Percentiles rank a stretch among this genome's conserved stretches.
phyloP scores from a whole-genome alignment of 2,113 vertebrate genomes.

The Enhydra lutris region DNA sequence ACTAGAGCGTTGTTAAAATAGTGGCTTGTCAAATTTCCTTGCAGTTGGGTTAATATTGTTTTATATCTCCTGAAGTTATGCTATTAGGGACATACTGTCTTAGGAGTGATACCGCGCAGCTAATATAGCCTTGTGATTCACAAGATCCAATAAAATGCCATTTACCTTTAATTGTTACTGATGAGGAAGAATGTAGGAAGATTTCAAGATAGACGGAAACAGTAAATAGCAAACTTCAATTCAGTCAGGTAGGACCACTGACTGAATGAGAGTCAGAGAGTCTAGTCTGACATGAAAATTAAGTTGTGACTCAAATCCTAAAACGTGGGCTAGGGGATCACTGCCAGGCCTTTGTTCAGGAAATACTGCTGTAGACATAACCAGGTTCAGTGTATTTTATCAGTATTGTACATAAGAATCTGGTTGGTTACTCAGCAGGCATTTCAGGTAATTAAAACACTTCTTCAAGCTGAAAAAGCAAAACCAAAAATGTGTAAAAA shows the following conservation, averaged over 20 bases:
- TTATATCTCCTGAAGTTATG: not conserved
- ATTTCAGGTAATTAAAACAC: conserved; percentile 43
- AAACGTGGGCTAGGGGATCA: not conserved
- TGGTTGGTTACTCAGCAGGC: not conserved
- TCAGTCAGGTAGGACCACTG: not conserved
- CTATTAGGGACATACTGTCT: not conserved
- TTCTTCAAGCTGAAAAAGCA: conserved; percentile 13
- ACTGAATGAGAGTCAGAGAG: not conserved
- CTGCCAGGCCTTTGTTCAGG: not conserved
- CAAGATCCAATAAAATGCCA: not conserved
- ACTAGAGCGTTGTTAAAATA: not conserved
- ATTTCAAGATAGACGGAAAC: not conserved
- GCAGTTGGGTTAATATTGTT: not conserved
- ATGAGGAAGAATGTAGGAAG: not conserved
- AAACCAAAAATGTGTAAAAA: conserved; percentile 6
- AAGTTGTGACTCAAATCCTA: not conserved
- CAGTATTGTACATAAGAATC: not conserved
- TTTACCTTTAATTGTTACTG: not conserved
- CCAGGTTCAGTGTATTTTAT: not conserved
- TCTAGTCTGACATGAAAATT: not conserved
- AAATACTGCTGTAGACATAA: not conserved
- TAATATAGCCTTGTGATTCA: not conserved
- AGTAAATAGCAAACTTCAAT: not conserved
- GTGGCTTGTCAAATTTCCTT: not conserved
- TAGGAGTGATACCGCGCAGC: not conserved